A percentile compares a stretch with the other conserved stretches of the same genome.
Evolutionary conservation across 2,797 vertebrate genomes (phyloP).

Genomic region (Macropus fuliginosus): DNA sequence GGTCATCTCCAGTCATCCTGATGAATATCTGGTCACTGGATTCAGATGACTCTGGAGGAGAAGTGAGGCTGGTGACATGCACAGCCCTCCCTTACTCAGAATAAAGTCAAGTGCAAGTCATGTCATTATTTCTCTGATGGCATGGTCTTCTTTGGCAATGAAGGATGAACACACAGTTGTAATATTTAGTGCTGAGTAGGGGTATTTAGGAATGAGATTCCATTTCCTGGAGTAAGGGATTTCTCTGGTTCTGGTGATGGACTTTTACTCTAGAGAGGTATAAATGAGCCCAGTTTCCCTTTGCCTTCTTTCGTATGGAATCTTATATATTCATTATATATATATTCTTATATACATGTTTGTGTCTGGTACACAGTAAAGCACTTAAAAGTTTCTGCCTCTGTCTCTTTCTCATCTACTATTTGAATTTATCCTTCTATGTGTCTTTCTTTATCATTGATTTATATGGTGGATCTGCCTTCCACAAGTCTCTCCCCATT

Average conservation of each 20-base stretch:
- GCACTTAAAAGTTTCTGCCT: neutral
- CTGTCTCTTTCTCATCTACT: neutral
- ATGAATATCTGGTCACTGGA: too few species aligned
- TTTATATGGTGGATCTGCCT: neutral
- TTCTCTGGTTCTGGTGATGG: neutral
- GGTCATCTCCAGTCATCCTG: too few species aligned
- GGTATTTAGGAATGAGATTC: neutral
- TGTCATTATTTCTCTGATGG: too few species aligned
- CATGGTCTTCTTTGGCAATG: too few species aligned
- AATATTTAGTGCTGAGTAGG: neutral
- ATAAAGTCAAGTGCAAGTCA: too few species aligned
- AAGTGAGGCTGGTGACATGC: too few species aligned
- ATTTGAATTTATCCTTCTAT: neutral
- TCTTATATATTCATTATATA: neutral
- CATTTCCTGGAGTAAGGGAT: neutral
- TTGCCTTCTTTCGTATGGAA: neutral
- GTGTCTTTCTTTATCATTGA: neutral
- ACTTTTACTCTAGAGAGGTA: neutral
- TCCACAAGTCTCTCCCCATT: neutral
- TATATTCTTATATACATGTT: neutral
- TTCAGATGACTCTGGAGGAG: too few species aligned
- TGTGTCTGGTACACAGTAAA: neutral
- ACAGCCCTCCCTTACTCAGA: too few species aligned
- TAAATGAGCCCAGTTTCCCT: neutral
- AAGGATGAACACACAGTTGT: neutral